Evolutionary conservation across 2,797 vertebrate genomes (phyloP), one percentile per base, ranked within the genome.

Genomic region (Parambassis ranga): DNA sequence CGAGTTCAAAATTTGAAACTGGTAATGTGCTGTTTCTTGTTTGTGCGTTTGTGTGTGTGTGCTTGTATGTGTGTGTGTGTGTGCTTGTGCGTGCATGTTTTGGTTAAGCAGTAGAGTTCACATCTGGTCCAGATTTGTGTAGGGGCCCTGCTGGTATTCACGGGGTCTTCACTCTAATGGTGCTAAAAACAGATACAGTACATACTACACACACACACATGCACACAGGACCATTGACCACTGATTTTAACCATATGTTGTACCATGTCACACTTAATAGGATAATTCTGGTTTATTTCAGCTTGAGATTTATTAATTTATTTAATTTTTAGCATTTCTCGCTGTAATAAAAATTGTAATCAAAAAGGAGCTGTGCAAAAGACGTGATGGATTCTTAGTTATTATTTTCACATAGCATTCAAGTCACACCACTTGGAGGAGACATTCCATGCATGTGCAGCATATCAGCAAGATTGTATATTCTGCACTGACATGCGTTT

Each of bases 51-150:
- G 20, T 56, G 39, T 43, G 38, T 62, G 20, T 63, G 28, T 60
- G n/a, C n/a, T n/a, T n/a, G n/a, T n/a, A n/a, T n/a, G n/a, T 71
- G 39, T 76, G 61, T 52, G 38, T 48, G 63, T 57, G 64, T 75
- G 46, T 46, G 64, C 64, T 13, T 15, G 31, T 48, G 44, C 44
- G 49, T 44, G 13, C 10, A 23, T 71, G 43, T 75, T 68, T 73
- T 64, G 69, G 75, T 70, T 41, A 39, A 56, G 55, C 38, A 33
- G 52, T 52, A 59, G 69, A 82, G 62, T 78, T 82, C 81, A 89
- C 90, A 91, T 90, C 87, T 91, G 90, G 80, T 71, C 43, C n/a
- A 28, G 63, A 87, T 91, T 91, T 86, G 65, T 68, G 66, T 48
- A 24, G 71, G 71, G 72, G 84, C 70, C 77, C 77, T 11, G 50